These are phyloP conservation scores for Creontiades dilutus DNA, from an alignment of 2,888 invertebrate species.

Conservation along the genomic window DNA sequence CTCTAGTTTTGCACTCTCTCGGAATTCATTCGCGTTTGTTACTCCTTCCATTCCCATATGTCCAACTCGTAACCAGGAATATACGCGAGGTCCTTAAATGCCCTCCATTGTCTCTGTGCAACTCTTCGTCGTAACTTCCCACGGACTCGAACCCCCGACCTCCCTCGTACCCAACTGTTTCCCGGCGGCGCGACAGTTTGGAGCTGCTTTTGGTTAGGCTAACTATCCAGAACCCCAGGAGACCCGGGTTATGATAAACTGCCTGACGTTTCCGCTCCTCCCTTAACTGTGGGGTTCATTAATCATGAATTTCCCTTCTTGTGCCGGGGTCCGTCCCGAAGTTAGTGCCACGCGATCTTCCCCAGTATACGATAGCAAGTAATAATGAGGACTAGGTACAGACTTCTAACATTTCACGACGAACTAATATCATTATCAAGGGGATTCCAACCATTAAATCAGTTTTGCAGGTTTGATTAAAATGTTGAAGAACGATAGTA, in stretches of 20 bases:
- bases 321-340: not conserved
- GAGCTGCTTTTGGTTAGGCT: not conserved
- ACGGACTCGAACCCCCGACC: constrained; percentile 9
- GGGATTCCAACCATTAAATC: too few relatives aligned
- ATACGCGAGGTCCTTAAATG: too few relatives aligned
- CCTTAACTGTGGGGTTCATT: constrained; percentile 10
- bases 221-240: constrained; percentile 18
- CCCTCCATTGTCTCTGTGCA: not conserved
- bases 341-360: constrained; percentile 36
- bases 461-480: too few relatives aligned
- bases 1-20: too few relatives aligned
- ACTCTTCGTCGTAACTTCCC: not conserved
- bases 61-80: too few relatives aligned
- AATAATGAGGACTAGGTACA: not conserved
- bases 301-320: constrained; percentile 19
- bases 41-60: too few relatives aligned
- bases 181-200: constrained; percentile 15
- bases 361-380: not conserved
- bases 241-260: constrained; percentile 5
- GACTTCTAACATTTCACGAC: too few relatives aligned
- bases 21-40: too few relatives aligned
- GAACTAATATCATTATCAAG: too few relatives aligned
- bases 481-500: too few relatives aligned
- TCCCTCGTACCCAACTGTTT: not conserved
- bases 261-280: constrained; percentile 32